Evolutionary conservation across 2,113 vertebrate genomes (phyloP), one percentile per base, ranked within the genome.

Genomic region (Trogon surrucura): DNA sequence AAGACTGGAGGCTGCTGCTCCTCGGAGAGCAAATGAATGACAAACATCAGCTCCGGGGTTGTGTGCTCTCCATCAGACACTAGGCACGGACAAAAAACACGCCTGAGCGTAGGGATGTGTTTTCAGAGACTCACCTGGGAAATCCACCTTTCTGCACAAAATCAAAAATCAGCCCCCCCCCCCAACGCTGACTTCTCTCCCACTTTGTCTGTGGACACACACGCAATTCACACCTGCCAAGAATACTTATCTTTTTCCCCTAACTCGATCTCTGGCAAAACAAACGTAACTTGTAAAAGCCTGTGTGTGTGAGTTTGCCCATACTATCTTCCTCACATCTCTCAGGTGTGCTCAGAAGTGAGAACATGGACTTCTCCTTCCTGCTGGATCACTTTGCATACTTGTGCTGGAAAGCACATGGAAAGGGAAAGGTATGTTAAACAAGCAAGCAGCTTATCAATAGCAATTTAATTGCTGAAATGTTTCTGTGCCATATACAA

Each of bases 51-150:
- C 97, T 99, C 99, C 0, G 98, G 98, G 45, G 98, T 99, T 3
- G 97, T 98, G 97, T 98, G 97, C 9, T 99, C 98, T 26, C 99
- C 99, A 54, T 99, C 98, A 0, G 99, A 99, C 96, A 99, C 99
- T 99, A 78, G 56, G 75, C 91, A 71, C 16, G 57, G 65, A 44
- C 12, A 81, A 77, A 89, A 73, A 72, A 10, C 27, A 44, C 5
- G 27, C 10, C 51, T 53, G 75, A 58, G 60, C 1, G 3, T 8
- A 79, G 22, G 60, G 56, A 32, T 3, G 34, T 23, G 7, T 21
- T 54, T 58, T 29, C 75, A 62, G n/a, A 26, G 62, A 19, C 41
- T 29, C 70, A 38, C 29, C 29, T 7, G 45, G 72, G 56, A 62
- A 50, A 41, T 19, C 10, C 41, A 67, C 27, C 32, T 36, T 58